Percentiles rank a stretch among this genome's conserved stretches.
Evolutionary conservation across 1,140 invertebrate genomes (phyloP).

Genomic region (Holcopasites calliopsidis): DNA sequence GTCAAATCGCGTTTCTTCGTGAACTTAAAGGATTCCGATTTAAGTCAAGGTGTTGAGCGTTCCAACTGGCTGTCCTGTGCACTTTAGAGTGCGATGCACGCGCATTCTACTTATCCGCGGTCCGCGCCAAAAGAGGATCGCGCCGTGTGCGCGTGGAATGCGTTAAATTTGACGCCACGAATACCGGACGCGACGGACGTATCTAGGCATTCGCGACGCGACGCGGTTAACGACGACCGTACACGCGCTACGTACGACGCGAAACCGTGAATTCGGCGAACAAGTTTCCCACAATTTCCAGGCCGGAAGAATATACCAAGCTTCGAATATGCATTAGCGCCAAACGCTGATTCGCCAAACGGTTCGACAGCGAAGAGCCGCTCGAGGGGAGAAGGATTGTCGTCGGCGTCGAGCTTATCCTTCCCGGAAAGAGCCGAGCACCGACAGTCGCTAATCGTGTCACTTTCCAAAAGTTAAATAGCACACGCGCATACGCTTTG

Average conservation of each 20-base stretch:
- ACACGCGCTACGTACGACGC: background rate
- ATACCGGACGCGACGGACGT: constrained; percentile 13
- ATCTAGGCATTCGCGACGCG: background rate
- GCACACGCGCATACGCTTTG: background rate
- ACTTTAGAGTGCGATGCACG: constrained; percentile 62
- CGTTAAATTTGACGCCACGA: constrained; percentile 41
- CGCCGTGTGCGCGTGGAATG: constrained; percentile 44
- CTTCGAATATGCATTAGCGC: too few relatives aligned
- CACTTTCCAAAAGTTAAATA: constrained; percentile 17
- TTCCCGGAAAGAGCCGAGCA: background rate
- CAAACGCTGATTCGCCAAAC: too few relatives aligned
- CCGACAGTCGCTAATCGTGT: constrained; percentile 14
- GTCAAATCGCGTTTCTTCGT: background rate
- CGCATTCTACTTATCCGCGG: constrained; percentile 62
- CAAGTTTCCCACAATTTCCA: background rate
- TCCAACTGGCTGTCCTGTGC: constrained; percentile 17
- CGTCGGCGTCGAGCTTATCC: too few relatives aligned
- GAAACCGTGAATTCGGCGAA: background rate
- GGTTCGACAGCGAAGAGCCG: too few relatives aligned
- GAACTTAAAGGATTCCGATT: background rate
- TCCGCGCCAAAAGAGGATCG: constrained; percentile 47
- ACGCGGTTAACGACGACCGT: background rate
- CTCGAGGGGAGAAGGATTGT: too few relatives aligned
- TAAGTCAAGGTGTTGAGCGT: background rate
- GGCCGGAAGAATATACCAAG: too few relatives aligned